phyloP scores from a whole-genome alignment of 2,888 invertebrate species.

The Melanostoma mellinum region DNA sequence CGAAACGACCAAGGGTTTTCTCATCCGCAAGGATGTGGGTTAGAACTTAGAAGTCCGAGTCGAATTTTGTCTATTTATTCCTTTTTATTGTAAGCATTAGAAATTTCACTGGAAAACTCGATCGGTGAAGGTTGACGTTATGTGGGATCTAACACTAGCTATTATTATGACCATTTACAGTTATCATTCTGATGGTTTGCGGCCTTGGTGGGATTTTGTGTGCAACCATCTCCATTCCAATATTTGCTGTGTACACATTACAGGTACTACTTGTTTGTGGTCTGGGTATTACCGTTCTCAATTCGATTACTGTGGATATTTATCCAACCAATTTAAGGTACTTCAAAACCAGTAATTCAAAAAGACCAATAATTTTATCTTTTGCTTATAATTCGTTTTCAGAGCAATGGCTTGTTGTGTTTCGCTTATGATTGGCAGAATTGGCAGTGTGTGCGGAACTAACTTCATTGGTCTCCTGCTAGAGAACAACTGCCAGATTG shows the following conservation, averaged over 20 bases:
- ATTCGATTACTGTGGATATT: constrained; percentile 60
- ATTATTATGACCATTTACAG: constrained; percentile 8
- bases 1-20: too few relatives aligned
- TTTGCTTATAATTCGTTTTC: constrained; percentile 74
- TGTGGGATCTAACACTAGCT: too few relatives aligned
- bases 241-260: constrained; percentile 51
- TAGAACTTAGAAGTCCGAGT: too few relatives aligned
- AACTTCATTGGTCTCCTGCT: constrained; percentile 73
- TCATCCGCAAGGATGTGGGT: too few relatives aligned
- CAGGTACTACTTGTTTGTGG: constrained; percentile 52
- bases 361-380: too few relatives aligned
- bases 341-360: not conserved
- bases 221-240: constrained; percentile 39
- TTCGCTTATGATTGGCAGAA: constrained; percentile 74
- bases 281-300: constrained; percentile 49
- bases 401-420: constrained; percentile 76
- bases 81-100: too few relatives aligned
- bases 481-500: constrained; percentile 72
- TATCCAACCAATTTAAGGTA: constrained; percentile 66
- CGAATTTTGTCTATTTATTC: too few relatives aligned
- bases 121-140: too few relatives aligned
- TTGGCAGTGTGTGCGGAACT: constrained; percentile 74
- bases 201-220: constrained; percentile 50
- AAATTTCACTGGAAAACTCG: too few relatives aligned
- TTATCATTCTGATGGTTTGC: constrained; percentile 50